phyloP scores from a whole-genome alignment of 2,888 invertebrate genomes.

The Elegia similella region DNA sequence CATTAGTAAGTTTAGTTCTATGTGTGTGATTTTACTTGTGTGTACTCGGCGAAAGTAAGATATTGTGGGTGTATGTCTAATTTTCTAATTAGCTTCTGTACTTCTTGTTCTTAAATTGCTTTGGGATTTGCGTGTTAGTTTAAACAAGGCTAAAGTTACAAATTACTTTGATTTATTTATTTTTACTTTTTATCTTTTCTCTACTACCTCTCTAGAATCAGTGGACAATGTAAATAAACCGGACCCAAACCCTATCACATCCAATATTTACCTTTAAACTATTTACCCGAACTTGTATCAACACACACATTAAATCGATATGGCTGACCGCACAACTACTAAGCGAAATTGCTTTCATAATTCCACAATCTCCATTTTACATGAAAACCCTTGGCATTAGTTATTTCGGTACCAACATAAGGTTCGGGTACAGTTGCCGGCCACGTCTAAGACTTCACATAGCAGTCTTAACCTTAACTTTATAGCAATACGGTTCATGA shows the following conservation, averaged over 20 bases:
- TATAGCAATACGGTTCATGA: slow-evolving; percentile 29
- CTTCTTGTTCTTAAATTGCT: too few species aligned
- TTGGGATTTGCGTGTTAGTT: too few species aligned
- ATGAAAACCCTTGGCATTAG: slow-evolving; percentile 32
- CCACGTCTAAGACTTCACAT: not conserved
- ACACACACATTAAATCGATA: not conserved
- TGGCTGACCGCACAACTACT: not conserved
- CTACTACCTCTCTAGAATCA: not conserved
- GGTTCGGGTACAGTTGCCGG: not conserved
- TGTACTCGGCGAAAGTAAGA: too few species aligned
- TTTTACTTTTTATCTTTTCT: not conserved
- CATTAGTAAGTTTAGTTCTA: too few species aligned
- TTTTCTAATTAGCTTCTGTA: too few species aligned
- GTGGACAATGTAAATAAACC: not conserved
- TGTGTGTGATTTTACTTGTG: too few species aligned
- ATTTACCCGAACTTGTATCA: not conserved
- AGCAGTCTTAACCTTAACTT: not conserved
- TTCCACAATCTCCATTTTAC: slow-evolving; percentile 3
- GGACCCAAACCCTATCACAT: not conserved
- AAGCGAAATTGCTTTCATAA: not conserved
- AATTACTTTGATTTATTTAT: not conserved
- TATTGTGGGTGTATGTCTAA: too few species aligned
- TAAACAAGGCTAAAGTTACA: too few species aligned
- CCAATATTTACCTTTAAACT: not conserved
- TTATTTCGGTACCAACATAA: slow-evolving; percentile 23